phyloP scores from a whole-genome alignment of 2,113 vertebrate genomes.

The Salvator merianae region DNA sequence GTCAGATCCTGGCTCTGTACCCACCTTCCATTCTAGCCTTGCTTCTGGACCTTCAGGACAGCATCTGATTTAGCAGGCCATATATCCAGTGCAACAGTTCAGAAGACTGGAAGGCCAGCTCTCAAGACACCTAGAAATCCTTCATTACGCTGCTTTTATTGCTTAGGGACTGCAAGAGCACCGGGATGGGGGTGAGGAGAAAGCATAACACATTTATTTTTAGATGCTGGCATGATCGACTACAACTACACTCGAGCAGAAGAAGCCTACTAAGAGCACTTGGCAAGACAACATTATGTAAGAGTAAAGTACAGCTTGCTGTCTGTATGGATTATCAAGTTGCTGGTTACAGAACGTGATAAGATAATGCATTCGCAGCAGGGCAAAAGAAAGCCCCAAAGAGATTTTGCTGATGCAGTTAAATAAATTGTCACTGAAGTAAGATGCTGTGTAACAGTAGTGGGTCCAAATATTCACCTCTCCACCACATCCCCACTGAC shows the following conservation, averaged over 20 bases:
- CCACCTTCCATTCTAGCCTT: background rate
- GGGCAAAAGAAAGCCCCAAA: background rate
- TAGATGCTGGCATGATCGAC: conserved; percentile 41
- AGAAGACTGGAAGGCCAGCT: background rate
- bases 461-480: background rate
- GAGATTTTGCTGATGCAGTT: background rate
- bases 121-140: background rate
- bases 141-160: background rate
- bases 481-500: background rate
- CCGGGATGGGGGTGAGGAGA: background rate
- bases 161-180: background rate
- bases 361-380: background rate
- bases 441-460: background rate
- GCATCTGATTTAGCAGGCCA: background rate
- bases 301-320: conserved; percentile 20
- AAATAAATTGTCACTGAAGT: too few relatives aligned
- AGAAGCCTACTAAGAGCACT: background rate
- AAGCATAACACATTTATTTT: background rate
- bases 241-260: conserved; percentile 48
- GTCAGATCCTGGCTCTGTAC: background rate
- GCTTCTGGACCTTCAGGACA: too few relatives aligned
- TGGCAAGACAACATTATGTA: background rate
- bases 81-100: background rate
- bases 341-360: background rate
- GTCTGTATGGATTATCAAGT: background rate